Base-by-base conservation (phyloP, 2,797 vertebrate species). In the Antennarius maculatus region DNA sequence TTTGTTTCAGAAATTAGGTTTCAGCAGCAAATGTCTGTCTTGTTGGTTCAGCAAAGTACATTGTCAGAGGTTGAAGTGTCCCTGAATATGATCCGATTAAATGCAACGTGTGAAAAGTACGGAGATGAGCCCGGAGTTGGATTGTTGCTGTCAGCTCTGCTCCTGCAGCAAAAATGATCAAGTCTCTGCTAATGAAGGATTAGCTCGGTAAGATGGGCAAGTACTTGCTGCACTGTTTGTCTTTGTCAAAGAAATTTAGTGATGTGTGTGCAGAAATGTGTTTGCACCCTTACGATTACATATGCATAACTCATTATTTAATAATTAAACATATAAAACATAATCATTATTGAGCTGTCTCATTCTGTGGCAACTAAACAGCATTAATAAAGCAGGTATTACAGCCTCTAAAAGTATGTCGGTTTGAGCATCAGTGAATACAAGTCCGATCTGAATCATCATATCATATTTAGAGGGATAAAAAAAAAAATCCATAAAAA, bases 41-140 rank as follows among this genome's bases (percentile, higher is more conserved):
- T 80, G 74, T 88, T 72, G 81, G 71, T 87, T 88, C 86, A 86
- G 86, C 86, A 89, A 73, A 80, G 71, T 53, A 16, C 16, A 14
- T 83, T 61, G 56, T 76, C 50, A 17, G 67, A 74, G 80, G 71
- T 57, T 59, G 55, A 54, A 65, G 53, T 76, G 73, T 83, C 77
- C 78, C 81, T 29, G 63, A 77, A 61, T 71, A 60, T 58, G 47
- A 60, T 58, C 59, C 53, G 8, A 50, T 65, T 45, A 59, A 65
- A 45, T 34, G 54, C 15, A 15, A 6, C 4, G 57, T 69, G 51
- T 48, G 61, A 18, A 59, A 61, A 75, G 49, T 69, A 9, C 47
- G 42, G 31, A 53, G 46, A 34, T 69, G 42, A 84, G 77, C 47
- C 15, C 58, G 59, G 18, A 39, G 50, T 13, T 55, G 41, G 70